Conservation (phyloP, 2,797 vertebrate species). For the Chaetodon trifasciatus region DNA sequence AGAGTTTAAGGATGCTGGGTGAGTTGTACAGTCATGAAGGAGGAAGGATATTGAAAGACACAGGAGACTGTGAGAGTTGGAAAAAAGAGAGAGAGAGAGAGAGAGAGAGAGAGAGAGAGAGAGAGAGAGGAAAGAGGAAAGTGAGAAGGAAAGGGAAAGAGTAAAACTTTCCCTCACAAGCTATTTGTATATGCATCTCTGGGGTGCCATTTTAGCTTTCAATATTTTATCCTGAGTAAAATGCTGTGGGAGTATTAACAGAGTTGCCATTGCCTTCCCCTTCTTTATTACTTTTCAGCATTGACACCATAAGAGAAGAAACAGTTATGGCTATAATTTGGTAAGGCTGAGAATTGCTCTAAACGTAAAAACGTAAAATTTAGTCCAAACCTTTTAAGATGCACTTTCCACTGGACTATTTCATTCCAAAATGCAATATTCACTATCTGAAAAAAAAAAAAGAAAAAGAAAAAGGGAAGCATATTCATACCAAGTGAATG, state of each 20-base stretch:
- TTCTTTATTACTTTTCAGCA: slow-evolving; percentile 66
- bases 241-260: slow-evolving; percentile 75
- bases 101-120: slow-evolving; percentile 35
- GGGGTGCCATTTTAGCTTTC: slow-evolving; percentile 77
- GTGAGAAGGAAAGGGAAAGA: slow-evolving; percentile 35
- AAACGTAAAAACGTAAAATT: slow-evolving; percentile 62
- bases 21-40: slow-evolving; percentile 47
- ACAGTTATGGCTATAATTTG: slow-evolving; percentile 57
- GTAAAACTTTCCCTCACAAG: slow-evolving; percentile 70
- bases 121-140: slow-evolving; percentile 43
- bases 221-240: slow-evolving; percentile 81
- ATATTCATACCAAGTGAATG: slow-evolving; percentile 28
- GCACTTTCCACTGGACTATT: slow-evolving; percentile 30
- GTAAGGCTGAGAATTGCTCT: slow-evolving; percentile 45
- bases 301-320: slow-evolving; percentile 49
- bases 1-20: slow-evolving; percentile 56
- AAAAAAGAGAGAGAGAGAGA: slow-evolving; percentile 41
- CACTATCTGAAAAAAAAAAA: slow-evolving; percentile 13
- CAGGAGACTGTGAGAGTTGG: slow-evolving; percentile 47
- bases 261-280: slow-evolving; percentile 57
- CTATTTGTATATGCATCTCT: slow-evolving; percentile 78
- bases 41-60: slow-evolving; percentile 47
- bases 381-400: slow-evolving; percentile 41
- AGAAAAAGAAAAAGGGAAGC: too few relatives aligned
- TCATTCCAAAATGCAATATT: slow-evolving; percentile 52